Evolutionary conservation across 1,140 invertebrate genomes (phyloP).

Genomic region (Apolygus lucorum): DNA sequence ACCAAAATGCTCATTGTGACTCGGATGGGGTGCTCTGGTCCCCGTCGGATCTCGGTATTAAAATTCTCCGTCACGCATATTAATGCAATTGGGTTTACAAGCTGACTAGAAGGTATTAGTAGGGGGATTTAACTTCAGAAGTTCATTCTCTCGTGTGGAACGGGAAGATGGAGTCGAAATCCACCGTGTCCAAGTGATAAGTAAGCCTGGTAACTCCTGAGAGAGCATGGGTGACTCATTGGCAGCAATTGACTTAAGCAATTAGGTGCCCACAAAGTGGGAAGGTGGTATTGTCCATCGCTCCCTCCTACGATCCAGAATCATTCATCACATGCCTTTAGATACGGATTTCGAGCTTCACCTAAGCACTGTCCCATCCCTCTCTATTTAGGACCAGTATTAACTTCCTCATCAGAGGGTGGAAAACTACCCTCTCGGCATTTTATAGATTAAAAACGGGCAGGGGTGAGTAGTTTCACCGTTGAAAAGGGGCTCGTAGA

Average conservation of each 20-base stretch:
- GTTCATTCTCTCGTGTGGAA: neutral
- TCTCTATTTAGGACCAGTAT: neutral
- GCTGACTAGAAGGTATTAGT: neutral
- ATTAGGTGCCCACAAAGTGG: conserved; percentile 8
- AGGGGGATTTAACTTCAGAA: neutral
- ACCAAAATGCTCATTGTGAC: neutral
- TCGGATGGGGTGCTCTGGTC: neutral
- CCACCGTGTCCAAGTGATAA: neutral
- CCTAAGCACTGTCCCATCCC: neutral
- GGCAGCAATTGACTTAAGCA: conserved; percentile 11
- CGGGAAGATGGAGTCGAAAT: neutral
- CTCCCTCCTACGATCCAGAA: neutral
- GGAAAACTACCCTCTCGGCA: conserved; percentile 2
- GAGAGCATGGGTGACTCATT: conserved; percentile 5
- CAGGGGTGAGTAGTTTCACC: neutral
- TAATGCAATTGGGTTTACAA: neutral
- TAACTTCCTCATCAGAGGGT: neutral
- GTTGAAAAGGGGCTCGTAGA: neutral
- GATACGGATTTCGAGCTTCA: neutral
- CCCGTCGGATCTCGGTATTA: neutral
- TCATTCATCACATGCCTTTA: neutral
- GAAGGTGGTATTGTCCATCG: conserved; percentile 5
- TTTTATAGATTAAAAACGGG: conserved; percentile 13
- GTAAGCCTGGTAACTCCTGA: neutral
- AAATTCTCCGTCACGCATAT: neutral